Conservation (phyloP, 2,888 invertebrate genomes). For the Hemistola chrysoprasaria region DNA sequence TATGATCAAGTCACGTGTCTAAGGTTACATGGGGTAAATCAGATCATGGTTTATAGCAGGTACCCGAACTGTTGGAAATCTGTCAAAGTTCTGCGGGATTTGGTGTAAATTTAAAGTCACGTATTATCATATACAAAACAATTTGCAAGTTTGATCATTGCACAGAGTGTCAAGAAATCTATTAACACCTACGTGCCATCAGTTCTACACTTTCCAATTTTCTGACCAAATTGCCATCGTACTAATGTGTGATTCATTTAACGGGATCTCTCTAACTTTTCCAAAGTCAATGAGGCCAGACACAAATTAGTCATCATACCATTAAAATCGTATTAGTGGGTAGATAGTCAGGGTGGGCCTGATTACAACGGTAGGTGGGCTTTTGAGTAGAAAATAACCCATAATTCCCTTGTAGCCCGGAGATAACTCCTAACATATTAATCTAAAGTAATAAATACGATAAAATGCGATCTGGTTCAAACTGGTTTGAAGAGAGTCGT, state of each 20-base stretch:
- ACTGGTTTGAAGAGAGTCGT: slow-evolving; percentile 29
- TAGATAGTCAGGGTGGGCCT: slow-evolving; percentile 65
- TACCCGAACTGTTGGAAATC: slow-evolving; percentile 28
- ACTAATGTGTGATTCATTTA: too few relatives aligned
- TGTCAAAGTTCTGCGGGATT: slow-evolving; percentile 18
- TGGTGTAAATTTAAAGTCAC: slow-evolving; percentile 16
- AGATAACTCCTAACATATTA: slow-evolving; percentile 66
- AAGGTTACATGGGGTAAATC: slow-evolving; percentile 56
- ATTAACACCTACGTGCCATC: too few relatives aligned
- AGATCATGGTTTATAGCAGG: slow-evolving; percentile 47
- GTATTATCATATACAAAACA: too few relatives aligned
- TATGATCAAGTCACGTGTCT: slow-evolving; percentile 57
- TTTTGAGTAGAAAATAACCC: slow-evolving; percentile 65
- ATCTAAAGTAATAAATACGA: slow-evolving; percentile 63
- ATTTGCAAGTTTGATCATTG: too few relatives aligned
- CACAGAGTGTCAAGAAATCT: too few relatives aligned
- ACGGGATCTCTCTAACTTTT: too few relatives aligned
- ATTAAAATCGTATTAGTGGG: slow-evolving; percentile 57
- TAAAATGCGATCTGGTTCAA: slow-evolving; percentile 38
- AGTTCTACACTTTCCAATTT: too few relatives aligned
- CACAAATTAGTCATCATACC: slow-evolving; percentile 24
- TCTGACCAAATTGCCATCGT: too few relatives aligned
- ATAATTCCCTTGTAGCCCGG: slow-evolving; percentile 70
- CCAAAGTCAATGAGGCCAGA: too few relatives aligned
- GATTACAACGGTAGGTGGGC: slow-evolving; percentile 71